phyloP scores from a whole-genome alignment of 1,140 invertebrate genomes.

The Bradynema listronoti region DNA sequence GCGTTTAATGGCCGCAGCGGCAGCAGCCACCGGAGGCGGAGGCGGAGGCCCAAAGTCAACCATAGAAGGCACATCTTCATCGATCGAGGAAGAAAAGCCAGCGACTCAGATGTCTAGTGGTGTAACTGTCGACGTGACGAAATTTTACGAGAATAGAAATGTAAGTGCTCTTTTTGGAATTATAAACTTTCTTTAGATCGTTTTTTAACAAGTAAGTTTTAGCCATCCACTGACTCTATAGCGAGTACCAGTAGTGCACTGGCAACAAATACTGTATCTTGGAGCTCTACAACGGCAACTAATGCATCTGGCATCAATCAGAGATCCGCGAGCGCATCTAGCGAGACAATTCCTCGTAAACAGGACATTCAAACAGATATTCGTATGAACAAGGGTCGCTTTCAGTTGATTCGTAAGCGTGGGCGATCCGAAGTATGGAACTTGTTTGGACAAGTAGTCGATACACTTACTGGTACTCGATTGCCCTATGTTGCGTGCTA shows the following conservation, averaged over 20 bases:
- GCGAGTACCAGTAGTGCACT: slow-evolving; percentile 38
- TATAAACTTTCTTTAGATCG: background rate
- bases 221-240: slow-evolving; percentile 47
- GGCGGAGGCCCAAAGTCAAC: too few relatives aligned
- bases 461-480: slow-evolving; percentile 45
- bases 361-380: slow-evolving; percentile 56
- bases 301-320: too few relatives aligned
- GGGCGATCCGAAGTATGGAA: slow-evolving; percentile 58
- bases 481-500: slow-evolving; percentile 55
- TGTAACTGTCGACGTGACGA: slow-evolving; percentile 5
- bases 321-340: slow-evolving; percentile 12
- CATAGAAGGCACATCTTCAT: too few relatives aligned
- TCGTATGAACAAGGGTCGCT: slow-evolving; percentile 46
- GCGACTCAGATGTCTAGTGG: too few relatives aligned
- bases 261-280: too few relatives aligned
- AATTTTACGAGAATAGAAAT: slow-evolving; percentile 9
- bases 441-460: slow-evolving; percentile 54
- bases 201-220: slow-evolving; percentile 5
- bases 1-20: too few relatives aligned
- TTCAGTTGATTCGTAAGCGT: slow-evolving; percentile 50
- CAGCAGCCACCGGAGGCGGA: too few relatives aligned
- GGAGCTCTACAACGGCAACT: background rate
- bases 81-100: too few relatives aligned
- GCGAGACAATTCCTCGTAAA: slow-evolving; percentile 48
- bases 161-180: background rate